Conservation (phyloP, 1,140 invertebrate species). For the Potamilus streckersoni region DNA sequence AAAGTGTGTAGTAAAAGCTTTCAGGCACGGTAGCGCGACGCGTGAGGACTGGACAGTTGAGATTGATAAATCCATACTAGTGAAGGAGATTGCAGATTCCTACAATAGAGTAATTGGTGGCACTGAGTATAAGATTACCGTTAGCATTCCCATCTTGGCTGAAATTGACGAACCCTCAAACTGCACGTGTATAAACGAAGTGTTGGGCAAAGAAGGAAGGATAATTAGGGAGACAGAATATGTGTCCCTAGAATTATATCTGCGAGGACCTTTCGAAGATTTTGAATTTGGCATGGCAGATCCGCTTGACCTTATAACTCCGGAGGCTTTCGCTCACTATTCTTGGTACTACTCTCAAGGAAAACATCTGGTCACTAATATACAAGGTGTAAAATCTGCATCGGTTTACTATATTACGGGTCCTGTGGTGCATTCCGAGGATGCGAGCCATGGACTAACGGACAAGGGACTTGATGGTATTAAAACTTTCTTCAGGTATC, state of each 20-base stretch:
- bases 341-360: conserved; percentile 29
- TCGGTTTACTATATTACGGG: conserved; percentile 23
- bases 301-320: conserved; percentile 1
- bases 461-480: conserved; percentile 31
- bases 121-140: conserved; percentile 4
- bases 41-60: conserved; percentile 11
- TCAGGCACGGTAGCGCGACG: conserved; percentile 17
- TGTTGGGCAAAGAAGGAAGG: conserved; percentile 29
- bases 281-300: conserved; percentile 26
- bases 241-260: conserved; percentile 31
- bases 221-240: conserved; percentile 22
- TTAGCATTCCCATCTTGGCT: conserved; percentile 25
- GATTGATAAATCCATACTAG: conserved; percentile 6
- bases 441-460: conserved; percentile 11
- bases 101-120: conserved; percentile 14
- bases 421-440: conserved; percentile 27
- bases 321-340: conserved; percentile 30
- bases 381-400: conserved; percentile 21
- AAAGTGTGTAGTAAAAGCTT: conserved; percentile 29
- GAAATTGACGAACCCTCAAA: conserved; percentile 34
- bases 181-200: conserved; percentile 28
- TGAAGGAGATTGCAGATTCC: conserved; percentile 5
- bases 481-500: conserved; percentile 28
- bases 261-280: conserved; percentile 24
- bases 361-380: conserved; percentile 17